A percentile compares a stretch with the other conserved stretches of the same genome.
phyloP scores from a whole-genome alignment of 2,113 vertebrate species.

The Myrmecophaga tridactyla region DNA sequence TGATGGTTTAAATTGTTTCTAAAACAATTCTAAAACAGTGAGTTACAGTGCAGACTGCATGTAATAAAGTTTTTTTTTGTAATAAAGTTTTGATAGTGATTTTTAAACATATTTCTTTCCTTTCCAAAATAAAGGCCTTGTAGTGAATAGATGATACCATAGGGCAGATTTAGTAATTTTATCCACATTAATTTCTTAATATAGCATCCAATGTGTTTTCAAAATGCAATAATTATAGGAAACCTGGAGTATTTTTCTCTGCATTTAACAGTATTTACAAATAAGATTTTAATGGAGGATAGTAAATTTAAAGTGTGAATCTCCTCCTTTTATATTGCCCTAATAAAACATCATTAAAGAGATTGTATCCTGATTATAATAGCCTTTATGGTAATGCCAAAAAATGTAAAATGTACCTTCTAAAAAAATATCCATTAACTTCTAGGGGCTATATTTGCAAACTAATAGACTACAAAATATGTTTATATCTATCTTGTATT shows the following conservation, averaged over 20 bases:
- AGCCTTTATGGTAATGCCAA: background rate
- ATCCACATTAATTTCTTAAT: background rate
- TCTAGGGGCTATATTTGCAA: background rate
- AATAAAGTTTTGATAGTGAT: background rate
- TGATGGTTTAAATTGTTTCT: background rate
- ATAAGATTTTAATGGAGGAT: background rate
- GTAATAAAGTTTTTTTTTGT: background rate
- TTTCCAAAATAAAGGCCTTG: background rate
- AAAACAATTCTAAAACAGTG: background rate
- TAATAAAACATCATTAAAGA: background rate
- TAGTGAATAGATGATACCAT: background rate
- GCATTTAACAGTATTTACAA: constrained; percentile 13
- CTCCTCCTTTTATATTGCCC: constrained; percentile 18
- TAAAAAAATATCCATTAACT: background rate
- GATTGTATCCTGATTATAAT: background rate
- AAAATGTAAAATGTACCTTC: background rate
- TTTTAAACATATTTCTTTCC: background rate
- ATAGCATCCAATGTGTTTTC: background rate
- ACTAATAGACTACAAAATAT: background rate
- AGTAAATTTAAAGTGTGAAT: background rate
- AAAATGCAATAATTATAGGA: background rate
- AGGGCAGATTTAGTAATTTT: background rate
- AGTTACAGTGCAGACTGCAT: background rate
- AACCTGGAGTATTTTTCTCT: constrained; percentile 19
- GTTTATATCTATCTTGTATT: background rate